Percentiles rank a stretch among this genome's conserved stretches.
phyloP scores from a whole-genome alignment of 1,140 invertebrate genomes.

The Melitaea cinxia region DNA sequence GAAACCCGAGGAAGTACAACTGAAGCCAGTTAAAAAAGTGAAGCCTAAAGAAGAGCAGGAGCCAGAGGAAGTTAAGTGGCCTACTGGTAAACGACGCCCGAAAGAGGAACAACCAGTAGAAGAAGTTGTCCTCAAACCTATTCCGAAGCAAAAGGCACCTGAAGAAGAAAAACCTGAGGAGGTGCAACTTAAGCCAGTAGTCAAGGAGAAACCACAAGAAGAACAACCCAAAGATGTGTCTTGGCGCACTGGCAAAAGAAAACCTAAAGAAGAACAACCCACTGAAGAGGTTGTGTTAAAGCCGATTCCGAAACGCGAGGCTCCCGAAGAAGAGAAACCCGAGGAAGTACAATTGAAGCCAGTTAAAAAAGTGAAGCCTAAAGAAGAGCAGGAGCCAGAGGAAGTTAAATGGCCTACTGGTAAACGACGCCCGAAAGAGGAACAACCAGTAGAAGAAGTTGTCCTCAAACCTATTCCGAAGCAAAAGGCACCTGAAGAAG shows the following conservation, averaged over 20 bases:
- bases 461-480: constrained; percentile 29
- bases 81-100: no score
- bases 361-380: background rate
- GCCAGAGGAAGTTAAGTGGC: no score
- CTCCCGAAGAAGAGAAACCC: constrained; percentile 27
- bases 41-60: no score
- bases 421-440: constrained; percentile 33
- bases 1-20: no score
- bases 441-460: constrained; percentile 38
- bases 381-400: constrained; percentile 13
- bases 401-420: constrained; percentile 35
- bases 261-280: constrained; percentile 29
- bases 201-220: constrained; percentile 1
- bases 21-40: no score
- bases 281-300: constrained; percentile 31
- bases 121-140: no score
- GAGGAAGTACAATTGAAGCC: constrained; percentile 38
- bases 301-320: constrained; percentile 25
- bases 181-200: constrained; percentile 27
- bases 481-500: constrained; percentile 22
- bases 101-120: no score
- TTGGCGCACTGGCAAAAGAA: constrained; percentile 37
- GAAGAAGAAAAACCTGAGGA: constrained; percentile 27
- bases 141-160: no score
- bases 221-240: constrained; percentile 11